Evolutionary conservation across 2,888 invertebrate species (phyloP).

Genomic region (Phalera bucephala): DNA sequence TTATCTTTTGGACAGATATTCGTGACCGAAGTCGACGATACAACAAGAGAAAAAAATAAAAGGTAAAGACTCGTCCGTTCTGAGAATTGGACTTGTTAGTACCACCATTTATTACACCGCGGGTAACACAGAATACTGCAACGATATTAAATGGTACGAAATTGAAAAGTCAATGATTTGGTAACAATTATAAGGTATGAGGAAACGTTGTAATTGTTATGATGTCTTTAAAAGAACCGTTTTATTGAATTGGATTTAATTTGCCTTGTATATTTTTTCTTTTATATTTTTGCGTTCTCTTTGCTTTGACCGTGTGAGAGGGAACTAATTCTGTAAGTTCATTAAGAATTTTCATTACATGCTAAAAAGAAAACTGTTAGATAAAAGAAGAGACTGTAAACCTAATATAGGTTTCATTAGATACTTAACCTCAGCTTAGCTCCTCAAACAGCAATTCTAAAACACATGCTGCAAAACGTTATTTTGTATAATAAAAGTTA

Average conservation of each 20-base stretch:
- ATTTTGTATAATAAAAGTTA: no score
- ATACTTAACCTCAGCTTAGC: no score
- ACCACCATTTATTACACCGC: constrained; percentile 74
- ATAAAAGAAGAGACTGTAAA: no score
- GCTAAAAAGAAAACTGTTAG: no score
- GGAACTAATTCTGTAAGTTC: no score
- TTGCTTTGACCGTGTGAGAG: no score
- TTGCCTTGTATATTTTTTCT: no score
- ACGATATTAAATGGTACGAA: constrained; percentile 41
- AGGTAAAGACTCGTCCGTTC: constrained; percentile 56
- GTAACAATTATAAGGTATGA: constrained; percentile 29
- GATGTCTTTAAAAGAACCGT: constrained; percentile 21
- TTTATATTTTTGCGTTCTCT: no score
- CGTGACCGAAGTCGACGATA: constrained; percentile 60
- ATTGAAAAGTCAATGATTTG: constrained; percentile 53
- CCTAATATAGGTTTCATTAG: no score
- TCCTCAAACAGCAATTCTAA: no score
- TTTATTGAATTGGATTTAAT: constrained; percentile 17
- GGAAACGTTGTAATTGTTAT: constrained; percentile 26
- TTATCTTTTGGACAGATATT: constrained; percentile 66
- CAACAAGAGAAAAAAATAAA: constrained; percentile 41
- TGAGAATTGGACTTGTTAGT: constrained; percentile 70
- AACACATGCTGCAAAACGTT: no score
- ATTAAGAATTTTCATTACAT: no score
- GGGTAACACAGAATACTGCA: constrained; percentile 52